These are phyloP conservation scores for Dendrolimus punctatus DNA, from an alignment of 1,140 invertebrate species.

Conservation along the genomic window DNA sequence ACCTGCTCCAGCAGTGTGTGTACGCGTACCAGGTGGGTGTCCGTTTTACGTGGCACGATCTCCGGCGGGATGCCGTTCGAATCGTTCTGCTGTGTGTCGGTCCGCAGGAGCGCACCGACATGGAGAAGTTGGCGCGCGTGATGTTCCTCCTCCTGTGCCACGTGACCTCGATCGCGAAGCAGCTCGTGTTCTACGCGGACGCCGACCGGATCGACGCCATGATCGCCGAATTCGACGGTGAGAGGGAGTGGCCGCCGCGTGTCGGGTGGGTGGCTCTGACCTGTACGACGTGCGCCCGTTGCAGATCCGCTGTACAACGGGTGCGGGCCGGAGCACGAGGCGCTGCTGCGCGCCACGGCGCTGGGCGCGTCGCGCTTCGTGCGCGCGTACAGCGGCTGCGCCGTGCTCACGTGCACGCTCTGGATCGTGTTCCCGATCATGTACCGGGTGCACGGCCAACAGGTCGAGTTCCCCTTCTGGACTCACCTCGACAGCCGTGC, in stretches of 20 bases:
- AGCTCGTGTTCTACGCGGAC: conserved; percentile 38
- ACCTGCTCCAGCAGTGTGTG: conserved; percentile 42
- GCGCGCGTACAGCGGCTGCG: conserved; percentile 37
- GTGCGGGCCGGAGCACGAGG: conserved; percentile 2
- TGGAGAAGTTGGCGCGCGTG: conserved; percentile 46
- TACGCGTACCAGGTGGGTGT: conserved; percentile 35
- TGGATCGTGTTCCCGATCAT: conserved; percentile 43
- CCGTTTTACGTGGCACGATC: background rate
- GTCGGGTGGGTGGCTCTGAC: background rate
- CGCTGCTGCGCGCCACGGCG: conserved; percentile 12
- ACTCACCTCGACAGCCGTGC: conserved; percentile 16
- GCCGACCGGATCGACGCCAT: conserved; percentile 34
- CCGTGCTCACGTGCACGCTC: conserved; percentile 43
- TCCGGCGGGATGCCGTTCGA: background rate
- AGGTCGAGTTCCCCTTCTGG: conserved; percentile 45
- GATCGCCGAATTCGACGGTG: conserved; percentile 35
- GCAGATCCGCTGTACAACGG: conserved; percentile 24
- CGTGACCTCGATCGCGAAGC: conserved; percentile 50
- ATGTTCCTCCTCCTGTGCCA: conserved; percentile 60
- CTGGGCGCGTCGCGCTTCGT: conserved; percentile 27
- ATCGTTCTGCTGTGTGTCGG: background rate
- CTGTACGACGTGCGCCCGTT: background rate
- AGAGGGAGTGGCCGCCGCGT: background rate
- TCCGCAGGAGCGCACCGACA: conserved; percentile 31
- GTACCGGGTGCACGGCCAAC: conserved; percentile 15